phyloP scores from a whole-genome alignment of 2,797 vertebrate genomes.

The Kryptopterus vitreolus region DNA sequence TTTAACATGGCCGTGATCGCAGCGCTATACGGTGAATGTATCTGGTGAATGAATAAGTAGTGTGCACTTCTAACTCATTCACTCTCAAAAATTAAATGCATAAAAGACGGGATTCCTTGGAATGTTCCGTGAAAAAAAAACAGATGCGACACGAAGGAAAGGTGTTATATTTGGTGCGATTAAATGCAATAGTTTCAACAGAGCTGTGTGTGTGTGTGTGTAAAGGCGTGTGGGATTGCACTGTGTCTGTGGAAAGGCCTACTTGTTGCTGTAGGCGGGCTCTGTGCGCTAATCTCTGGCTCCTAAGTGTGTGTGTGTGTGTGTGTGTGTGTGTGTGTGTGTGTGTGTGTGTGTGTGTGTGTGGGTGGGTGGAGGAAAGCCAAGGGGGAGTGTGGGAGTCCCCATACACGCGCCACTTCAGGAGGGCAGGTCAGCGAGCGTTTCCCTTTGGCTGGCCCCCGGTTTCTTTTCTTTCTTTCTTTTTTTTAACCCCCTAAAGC shows the following conservation, averaged over 20 bases:
- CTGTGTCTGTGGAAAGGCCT: slow-evolving; percentile 25
- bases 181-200: not conserved
- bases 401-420: slow-evolving; percentile 71
- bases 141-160: too few relatives aligned
- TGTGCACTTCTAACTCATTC: not conserved
- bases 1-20: not conserved
- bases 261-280: slow-evolving; percentile 58
- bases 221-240: slow-evolving; percentile 17
- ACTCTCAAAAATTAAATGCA: not conserved
- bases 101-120: not conserved
- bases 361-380: slow-evolving; percentile 50
- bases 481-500: not conserved
- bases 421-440: slow-evolving; percentile 69
- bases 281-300: slow-evolving; percentile 33
- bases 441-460: slow-evolving; percentile 62
- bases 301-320: slow-evolving; percentile 46
- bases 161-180: not conserved
- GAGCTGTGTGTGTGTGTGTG: not conserved
- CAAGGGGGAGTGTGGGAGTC: slow-evolving; percentile 65
- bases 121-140: not conserved
- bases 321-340: slow-evolving; percentile 45
- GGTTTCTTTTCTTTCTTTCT: not conserved
- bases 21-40: not conserved
- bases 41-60: too few relatives aligned
- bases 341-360: slow-evolving; percentile 37